Base-by-base conservation (phyloP, 2,888 invertebrate species). In the Sycophila texana region DNA sequence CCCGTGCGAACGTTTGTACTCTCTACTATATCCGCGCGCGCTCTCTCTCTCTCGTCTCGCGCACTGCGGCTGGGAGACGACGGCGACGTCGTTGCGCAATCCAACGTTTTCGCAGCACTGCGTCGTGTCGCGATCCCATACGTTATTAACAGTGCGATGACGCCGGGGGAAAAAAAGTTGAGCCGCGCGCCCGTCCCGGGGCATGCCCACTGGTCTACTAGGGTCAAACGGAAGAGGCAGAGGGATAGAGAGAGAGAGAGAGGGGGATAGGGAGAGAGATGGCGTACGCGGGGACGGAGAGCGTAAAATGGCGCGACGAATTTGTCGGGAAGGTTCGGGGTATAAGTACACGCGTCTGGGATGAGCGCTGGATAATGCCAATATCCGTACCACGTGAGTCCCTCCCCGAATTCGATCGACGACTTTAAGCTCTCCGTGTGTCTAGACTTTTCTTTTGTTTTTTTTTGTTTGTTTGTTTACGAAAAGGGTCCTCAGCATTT, bases 301-400 rank as follows among this genome's bases (percentile, higher is more conserved):
- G 12, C 12, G 20, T 57, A 75, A 76, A 70, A 65, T 71, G 71
- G 71, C 39, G 16, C 51, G 51, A 68, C 75, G 68, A 18, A n/a
- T n/a, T 53, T 51, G 51, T 16, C 14, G 60, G 63, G 61, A 61
- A 76, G 78, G 67, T 70, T 49, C 60, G 12, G 51, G n/a, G n/a
- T n/a, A n/a, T 7, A 13, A 2, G 51, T 7, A n/a, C 26, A 53
- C 51, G 4, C 10, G 51, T 51, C 13, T 7, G 51, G 13, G 30
- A 30, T 30, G 30, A 30, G 30, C 30, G 30, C 30, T 30, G 30
- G 30, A 30, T 7, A 7, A 4, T n/a, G n/a, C n/a, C n/a, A n/a
- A n/a, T n/a, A n/a, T n/a, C n/a, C n/a, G n/a, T n/a, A n/a, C n/a
- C n/a, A n/a, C n/a, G n/a, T n/a, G n/a, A n/a, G n/a, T n/a, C n/a